Conservation (phyloP, 1,140 invertebrate species). For the Drosophila rhopaloa region DNA sequence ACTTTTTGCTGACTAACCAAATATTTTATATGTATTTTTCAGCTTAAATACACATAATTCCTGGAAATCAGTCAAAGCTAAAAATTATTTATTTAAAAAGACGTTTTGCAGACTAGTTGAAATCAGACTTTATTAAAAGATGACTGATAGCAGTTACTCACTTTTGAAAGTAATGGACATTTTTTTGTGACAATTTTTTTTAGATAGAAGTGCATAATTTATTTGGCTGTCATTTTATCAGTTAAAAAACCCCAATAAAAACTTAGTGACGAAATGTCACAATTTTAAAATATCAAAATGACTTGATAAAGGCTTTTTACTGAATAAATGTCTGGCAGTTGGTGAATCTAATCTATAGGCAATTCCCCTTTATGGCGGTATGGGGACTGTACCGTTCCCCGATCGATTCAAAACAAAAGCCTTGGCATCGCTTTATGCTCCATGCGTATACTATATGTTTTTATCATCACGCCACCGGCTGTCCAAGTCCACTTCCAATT, state of each 20-base stretch:
- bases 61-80: neutral
- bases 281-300: neutral
- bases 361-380: slow-evolving; percentile 8
- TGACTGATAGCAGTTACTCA: neutral
- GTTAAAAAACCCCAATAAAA: neutral
- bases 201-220: neutral
- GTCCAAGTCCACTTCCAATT: slow-evolving; percentile 51
- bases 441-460: slow-evolving; percentile 19
- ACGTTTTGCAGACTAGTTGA: neutral
- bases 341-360: slow-evolving; percentile 30
- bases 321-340: slow-evolving; percentile 9
- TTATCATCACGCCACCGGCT: slow-evolving; percentile 69
- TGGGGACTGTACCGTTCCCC: slow-evolving; percentile 20
- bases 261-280: slow-evolving; percentile 6
- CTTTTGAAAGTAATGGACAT: neutral
- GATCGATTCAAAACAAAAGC: slow-evolving; percentile 13
- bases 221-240: neutral
- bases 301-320: slow-evolving; percentile 15
- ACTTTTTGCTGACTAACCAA: slow-evolving; percentile 20
- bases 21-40: slow-evolving; percentile 4
- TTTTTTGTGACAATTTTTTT: too few species aligned
- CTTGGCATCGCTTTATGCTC: slow-evolving; percentile 28
- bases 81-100: slow-evolving; percentile 7
- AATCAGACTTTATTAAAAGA: neutral
- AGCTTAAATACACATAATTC: slow-evolving; percentile 7